Evolutionary conservation across 2,888 invertebrate species (phyloP), one percentile per base, ranked within the genome.

Genomic region (Megalurothrips usitatus): DNA sequence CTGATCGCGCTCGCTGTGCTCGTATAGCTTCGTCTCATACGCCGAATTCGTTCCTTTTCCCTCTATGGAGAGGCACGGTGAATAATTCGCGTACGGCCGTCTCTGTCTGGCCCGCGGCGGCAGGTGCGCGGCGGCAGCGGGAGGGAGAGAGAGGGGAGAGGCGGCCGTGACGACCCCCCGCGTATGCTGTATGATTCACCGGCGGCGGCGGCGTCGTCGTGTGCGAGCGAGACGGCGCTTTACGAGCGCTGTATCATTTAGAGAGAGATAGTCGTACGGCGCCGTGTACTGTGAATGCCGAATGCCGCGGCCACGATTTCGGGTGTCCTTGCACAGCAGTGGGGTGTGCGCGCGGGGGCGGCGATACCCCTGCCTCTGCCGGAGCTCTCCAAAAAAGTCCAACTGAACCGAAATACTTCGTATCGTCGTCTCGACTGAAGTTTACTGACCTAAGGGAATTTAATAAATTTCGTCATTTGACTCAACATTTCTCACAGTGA

Each of bases 211-310:
- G 58, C 17, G 4, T 58, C 4, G 19, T 58, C 19, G 58, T 58
- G 19, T 12, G 68, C 68, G 68, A 4, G 68, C 26, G 68, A 11
- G 68, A 23, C 11, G 23, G 68, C 58, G 19, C 26, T 75, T 75
- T 75, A 75, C 68, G 68, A 75, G 68, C 68, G 26, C 68, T 75
- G 68, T 75, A 75, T 75, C 68, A 75, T 75, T 26, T 26, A 75
- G 68, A 26, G 23, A 43, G 34, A 43, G 34, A 43, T 43, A 43
- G 34, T 43, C 34, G 34, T 6, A 43, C 34, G 34, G 34, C 34
- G n/a, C n/a, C n/a, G 34, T 43, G 34, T 43, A 43, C 34, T 6
- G 34, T 43, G 34, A 43, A 43, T 43, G 34, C 34, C 34, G 34
- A 43, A 43, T 43, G 34, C 34, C 34, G 34, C n/a, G n/a, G n/a